Evolutionary conservation across 2,113 vertebrate species (phyloP).

Genomic region (Fulmarus glacialis): DNA sequence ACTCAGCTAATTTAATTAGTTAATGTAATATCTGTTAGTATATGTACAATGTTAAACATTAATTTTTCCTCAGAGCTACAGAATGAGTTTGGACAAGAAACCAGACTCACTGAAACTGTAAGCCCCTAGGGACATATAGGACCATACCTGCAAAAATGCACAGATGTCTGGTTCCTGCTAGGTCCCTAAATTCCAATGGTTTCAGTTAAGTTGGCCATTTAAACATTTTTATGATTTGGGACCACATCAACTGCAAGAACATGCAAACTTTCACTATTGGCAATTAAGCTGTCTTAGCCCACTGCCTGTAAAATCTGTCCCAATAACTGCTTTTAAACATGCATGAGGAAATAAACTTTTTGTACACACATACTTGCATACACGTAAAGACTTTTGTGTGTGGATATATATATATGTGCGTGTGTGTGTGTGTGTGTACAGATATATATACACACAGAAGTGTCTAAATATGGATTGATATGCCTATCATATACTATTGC

Average conservation of each 20-base stretch:
- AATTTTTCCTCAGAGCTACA: background rate
- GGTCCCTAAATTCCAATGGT: background rate
- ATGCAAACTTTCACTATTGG: background rate
- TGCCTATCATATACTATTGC: background rate
- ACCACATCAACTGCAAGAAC: background rate
- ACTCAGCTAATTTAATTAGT: background rate
- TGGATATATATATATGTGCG: accelerated
- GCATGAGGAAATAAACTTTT: background rate
- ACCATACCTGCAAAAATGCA: background rate
- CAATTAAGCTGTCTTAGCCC: background rate
- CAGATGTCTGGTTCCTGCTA: background rate
- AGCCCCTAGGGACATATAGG: background rate
- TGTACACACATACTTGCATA: background rate
- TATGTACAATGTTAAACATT: background rate
- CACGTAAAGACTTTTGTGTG: background rate
- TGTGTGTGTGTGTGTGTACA: accelerated
- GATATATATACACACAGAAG: background rate
- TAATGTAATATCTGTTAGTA: background rate
- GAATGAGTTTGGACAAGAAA: background rate
- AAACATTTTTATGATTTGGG: background rate
- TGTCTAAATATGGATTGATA: background rate
- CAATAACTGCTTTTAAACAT: conserved; percentile 69
- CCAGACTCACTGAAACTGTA: background rate
- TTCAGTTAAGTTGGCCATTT: background rate
- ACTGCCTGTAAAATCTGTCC: conserved; percentile 64